Evolutionary conservation across 2,797 vertebrate species (phyloP).

Genomic region (Melanotaenia parkinsoni): DNA sequence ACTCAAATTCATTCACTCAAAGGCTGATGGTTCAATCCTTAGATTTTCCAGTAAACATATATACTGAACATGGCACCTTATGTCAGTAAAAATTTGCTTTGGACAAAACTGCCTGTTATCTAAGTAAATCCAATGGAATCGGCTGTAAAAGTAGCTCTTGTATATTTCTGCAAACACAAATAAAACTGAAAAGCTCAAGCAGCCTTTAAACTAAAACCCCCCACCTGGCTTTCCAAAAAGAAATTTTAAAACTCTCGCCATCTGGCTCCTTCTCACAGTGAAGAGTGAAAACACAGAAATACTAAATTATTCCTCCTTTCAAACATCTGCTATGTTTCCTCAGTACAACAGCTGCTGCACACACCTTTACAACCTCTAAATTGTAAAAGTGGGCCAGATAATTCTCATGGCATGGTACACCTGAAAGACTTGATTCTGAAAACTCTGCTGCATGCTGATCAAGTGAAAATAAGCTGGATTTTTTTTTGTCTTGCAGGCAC

Average conservation of each 20-base stretch:
- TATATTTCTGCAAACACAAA: no score
- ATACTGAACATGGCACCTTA: background rate
- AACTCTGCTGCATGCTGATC: no score
- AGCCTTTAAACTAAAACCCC: no score
- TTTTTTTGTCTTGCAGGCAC: constrained; percentile 85
- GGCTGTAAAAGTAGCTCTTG: background rate
- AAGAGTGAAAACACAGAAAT: background rate
- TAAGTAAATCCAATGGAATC: background rate
- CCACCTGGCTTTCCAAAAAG: background rate
- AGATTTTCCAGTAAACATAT: no score
- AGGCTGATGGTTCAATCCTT: no score
- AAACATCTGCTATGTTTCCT: constrained; percentile 30
- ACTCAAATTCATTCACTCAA: no score
- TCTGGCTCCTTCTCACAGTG: background rate
- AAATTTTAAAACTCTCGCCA: background rate
- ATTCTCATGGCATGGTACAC: background rate
- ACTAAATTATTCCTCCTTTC: constrained; percentile 11
- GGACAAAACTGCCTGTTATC: background rate
- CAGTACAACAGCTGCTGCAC: constrained; percentile 8
- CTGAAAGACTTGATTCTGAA: no score
- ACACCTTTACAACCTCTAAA: background rate
- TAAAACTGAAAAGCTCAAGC: no score
- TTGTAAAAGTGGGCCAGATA: background rate
- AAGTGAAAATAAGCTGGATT: background rate
- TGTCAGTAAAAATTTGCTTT: background rate